These are phyloP conservation scores for Papilio demoleus DNA, from an alignment of 2,888 invertebrate species.

Conservation along the genomic window DNA sequence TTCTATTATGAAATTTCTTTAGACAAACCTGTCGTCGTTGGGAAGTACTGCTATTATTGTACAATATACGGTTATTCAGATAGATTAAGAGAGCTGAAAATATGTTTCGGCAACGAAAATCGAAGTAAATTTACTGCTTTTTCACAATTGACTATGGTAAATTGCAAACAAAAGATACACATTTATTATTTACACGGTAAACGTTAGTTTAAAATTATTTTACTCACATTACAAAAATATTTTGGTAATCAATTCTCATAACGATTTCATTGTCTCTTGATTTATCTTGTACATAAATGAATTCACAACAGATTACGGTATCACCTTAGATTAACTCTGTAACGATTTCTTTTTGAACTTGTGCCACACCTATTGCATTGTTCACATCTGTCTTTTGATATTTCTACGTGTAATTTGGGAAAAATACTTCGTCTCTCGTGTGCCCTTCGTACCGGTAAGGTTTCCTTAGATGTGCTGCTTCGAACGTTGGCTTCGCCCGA, in stretches of 20 bases:
- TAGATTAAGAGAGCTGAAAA: background rate
- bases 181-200: slow-evolving; percentile 1
- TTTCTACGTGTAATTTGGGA: slow-evolving; percentile 60
- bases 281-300: slow-evolving; percentile 15
- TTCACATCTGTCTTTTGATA: slow-evolving; percentile 9
- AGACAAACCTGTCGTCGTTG: background rate
- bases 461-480: slow-evolving; percentile 50
- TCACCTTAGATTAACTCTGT: background rate
- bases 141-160: too few species aligned
- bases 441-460: slow-evolving; percentile 61
- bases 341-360: slow-evolving; percentile 14
- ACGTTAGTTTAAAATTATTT: background rate
- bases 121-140: too few species aligned
- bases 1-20: slow-evolving; percentile 1
- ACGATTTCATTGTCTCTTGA: background rate
- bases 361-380: slow-evolving; percentile 29
- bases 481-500: slow-evolving; percentile 53
- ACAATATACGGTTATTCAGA: background rate
- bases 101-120: too few species aligned
- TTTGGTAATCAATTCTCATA: background rate
- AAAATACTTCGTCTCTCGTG: slow-evolving; percentile 57
- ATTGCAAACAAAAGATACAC: background rate
- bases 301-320: slow-evolving; percentile 12
- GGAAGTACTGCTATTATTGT: background rate
- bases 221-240: background rate